These are phyloP conservation scores for Callopanchax toddi DNA, from an alignment of 2,113 vertebrate species.

Conservation along the genomic window DNA sequence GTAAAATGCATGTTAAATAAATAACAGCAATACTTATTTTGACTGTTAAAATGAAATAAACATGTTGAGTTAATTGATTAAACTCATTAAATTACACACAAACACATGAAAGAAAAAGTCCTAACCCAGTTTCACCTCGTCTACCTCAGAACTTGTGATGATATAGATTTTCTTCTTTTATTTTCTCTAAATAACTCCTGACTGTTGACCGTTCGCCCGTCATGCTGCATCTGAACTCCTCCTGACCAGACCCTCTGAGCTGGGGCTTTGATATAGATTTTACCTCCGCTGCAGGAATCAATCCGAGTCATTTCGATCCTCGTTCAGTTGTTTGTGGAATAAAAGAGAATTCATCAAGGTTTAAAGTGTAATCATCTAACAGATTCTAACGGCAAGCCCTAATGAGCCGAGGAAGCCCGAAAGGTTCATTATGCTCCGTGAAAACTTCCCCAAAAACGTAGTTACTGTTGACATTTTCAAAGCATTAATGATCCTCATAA, in stretches of 20 bases:
- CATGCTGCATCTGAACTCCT: neutral
- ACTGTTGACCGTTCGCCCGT: neutral
- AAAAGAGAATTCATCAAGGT: neutral
- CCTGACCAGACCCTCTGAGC: neutral
- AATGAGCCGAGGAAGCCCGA: neutral
- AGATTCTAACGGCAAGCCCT: neutral
- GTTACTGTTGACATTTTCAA: neutral
- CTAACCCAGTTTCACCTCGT: neutral
- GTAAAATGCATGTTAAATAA: no score
- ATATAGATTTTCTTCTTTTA: neutral
- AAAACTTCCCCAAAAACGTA: neutral
- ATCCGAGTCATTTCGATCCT: neutral
- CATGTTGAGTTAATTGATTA: no score
- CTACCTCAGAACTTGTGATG: neutral
- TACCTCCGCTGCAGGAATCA: neutral
- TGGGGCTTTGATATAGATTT: neutral
- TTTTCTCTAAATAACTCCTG: neutral
- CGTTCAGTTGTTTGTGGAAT: neutral
- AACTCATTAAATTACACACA: no score
- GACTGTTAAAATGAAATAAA: no score
- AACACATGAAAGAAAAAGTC: neutral
- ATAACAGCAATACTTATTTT: no score
- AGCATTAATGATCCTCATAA: neutral
- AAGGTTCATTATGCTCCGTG: neutral
- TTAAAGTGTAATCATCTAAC: slow-evolving; percentile 3